A percentile compares a stretch with the other conserved stretches of the same genome.
These are phyloP conservation scores for Alloscopus bannaensis DNA, from an alignment of 2,888 invertebrate genomes.

Conservation along the genomic window DNA sequence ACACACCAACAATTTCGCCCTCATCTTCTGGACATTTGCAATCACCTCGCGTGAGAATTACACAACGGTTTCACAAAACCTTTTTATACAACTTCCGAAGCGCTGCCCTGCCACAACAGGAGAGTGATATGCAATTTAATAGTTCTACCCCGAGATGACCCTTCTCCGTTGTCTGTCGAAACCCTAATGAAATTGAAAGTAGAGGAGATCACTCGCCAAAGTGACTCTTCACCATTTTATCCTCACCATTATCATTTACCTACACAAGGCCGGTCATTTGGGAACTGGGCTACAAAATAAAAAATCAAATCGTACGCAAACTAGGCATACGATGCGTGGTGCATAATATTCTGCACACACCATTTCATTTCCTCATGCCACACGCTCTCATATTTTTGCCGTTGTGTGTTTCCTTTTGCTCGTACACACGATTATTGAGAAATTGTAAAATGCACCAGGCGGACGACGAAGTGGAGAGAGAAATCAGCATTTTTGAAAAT, in stretches of 20 bases:
- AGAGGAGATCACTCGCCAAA: conserved; percentile 36
- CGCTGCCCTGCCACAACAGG: too few species aligned
- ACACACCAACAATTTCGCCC: conserved; percentile 35
- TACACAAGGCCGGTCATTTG: conserved; percentile 36
- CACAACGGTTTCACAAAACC: too few species aligned
- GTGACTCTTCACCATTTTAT: conserved; percentile 24
- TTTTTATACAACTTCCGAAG: too few species aligned
- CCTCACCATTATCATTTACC: conserved; percentile 23
- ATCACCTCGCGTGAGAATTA: too few species aligned
- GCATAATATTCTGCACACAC: too few species aligned
- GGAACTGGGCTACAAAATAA: conserved; percentile 6
- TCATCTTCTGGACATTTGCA: conserved; percentile 52
- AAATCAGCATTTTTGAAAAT: conserved; percentile 44
- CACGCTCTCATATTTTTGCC: too few species aligned
- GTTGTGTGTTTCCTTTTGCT: too few species aligned
- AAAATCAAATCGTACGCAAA: too few species aligned
- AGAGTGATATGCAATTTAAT: not conserved
- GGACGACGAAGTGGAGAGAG: too few species aligned
- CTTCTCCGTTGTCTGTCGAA: conserved; percentile 28
- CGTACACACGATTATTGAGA: conserved; percentile 14
- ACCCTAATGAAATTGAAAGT: conserved; percentile 58
- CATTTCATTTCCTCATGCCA: too few species aligned
- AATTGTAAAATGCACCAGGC: not conserved
- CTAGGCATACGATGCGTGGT: too few species aligned
- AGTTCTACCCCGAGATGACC: not conserved